These are phyloP conservation scores for Sebastes hubbsi DNA, from an alignment of 2,797 vertebrate species.

Conservation along the genomic window DNA sequence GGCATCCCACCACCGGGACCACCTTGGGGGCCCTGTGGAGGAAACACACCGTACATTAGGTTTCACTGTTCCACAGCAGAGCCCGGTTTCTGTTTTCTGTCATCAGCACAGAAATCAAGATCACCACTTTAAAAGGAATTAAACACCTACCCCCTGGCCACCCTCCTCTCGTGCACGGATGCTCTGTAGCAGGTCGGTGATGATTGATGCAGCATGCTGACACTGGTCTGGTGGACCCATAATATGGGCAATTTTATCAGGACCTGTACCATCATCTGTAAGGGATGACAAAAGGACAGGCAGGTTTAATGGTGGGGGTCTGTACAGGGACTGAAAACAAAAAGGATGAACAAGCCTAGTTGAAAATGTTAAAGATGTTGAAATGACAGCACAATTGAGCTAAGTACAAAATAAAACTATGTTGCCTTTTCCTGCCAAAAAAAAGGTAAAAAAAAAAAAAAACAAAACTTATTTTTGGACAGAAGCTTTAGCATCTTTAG, in stretches of 20 bases:
- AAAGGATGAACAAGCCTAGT: neutral
- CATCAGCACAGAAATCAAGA: neutral
- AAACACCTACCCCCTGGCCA: conserved; percentile 75
- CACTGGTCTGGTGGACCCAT: conserved; percentile 95
- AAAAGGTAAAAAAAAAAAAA: neutral
- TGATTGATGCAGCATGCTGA: conserved; percentile 93
- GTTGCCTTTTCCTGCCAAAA: neutral
- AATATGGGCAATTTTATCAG: conserved; percentile 94
- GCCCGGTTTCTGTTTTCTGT: neutral
- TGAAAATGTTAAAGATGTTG: neutral
- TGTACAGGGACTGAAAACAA: neutral
- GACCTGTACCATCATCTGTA: conserved; percentile 90
- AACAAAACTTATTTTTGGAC: neutral
- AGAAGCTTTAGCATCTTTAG: neutral
- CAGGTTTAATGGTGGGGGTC: neutral
- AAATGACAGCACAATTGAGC: no score
- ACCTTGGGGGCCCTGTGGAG: conserved; percentile 87
- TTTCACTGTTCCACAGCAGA: neutral
- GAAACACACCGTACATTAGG: neutral
- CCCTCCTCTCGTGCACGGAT: conserved; percentile 88
- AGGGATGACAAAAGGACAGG: neutral
- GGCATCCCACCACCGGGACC: conserved; percentile 90
- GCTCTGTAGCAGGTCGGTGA: conserved; percentile 94
- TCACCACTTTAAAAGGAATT: neutral
- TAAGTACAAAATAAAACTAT: neutral